Conservation (phyloP, 2,888 invertebrate species). For the Lysandra coridon region DNA sequence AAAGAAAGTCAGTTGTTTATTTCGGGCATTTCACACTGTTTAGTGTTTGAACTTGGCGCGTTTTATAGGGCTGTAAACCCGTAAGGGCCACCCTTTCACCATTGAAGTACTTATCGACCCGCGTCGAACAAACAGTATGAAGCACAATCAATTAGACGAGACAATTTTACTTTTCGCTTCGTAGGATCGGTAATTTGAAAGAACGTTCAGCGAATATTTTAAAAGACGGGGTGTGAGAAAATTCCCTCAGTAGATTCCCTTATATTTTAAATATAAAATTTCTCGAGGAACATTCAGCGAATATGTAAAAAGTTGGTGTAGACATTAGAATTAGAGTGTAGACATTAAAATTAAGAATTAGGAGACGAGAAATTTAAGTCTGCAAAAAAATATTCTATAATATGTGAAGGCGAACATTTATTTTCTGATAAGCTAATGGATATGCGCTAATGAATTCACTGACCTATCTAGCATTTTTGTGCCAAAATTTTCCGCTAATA, state of each 20-base stretch:
- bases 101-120: constrained; percentile 57
- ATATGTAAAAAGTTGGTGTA: not conserved
- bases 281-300: not conserved
- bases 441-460: not conserved
- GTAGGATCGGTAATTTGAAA: not conserved
- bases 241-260: not conserved
- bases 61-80: constrained; percentile 72
- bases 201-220: not conserved
- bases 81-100: constrained; percentile 72
- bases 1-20: constrained; percentile 47
- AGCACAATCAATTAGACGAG: constrained; percentile 37
- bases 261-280: not conserved
- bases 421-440: constrained; percentile 1
- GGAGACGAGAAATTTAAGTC: not conserved
- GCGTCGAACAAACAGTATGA: constrained; percentile 36
- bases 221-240: not conserved
- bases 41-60: constrained; percentile 43
- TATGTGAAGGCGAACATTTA: not conserved
- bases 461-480: not conserved
- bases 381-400: not conserved
- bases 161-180: constrained; percentile 16
- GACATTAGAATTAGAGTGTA: not conserved
- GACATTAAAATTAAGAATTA: not conserved
- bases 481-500: not conserved
- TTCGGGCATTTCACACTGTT: constrained; percentile 58